These are phyloP conservation scores for Bombus confusus DNA, from an alignment of 1,140 invertebrate genomes.

Conservation along the genomic window DNA sequence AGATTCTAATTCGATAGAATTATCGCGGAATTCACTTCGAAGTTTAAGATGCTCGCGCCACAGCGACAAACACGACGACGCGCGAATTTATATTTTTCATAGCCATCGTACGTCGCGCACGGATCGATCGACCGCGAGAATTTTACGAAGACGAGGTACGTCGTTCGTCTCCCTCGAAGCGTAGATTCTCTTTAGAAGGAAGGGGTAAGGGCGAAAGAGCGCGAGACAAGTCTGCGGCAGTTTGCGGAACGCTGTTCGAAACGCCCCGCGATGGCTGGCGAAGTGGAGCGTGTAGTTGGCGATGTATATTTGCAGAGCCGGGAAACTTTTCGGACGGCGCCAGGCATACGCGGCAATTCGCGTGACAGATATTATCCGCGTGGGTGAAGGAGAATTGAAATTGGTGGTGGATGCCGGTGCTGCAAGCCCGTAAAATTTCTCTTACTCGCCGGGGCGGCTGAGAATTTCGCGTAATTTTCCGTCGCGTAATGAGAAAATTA, in stretches of 20 bases:
- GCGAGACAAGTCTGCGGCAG: not conserved
- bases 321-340: constrained; percentile 8
- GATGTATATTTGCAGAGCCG: not conserved
- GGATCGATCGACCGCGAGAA: no score
- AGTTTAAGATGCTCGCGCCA: no score
- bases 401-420: constrained; percentile 9
- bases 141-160: no score
- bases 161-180: no score
- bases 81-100: no score
- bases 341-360: constrained; percentile 8
- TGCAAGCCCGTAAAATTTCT: constrained; percentile 8
- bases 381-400: constrained; percentile 33
- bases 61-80: no score
- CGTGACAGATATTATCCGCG: constrained; percentile 30
- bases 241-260: not conserved
- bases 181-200: no score
- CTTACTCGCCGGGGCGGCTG: not conserved
- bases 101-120: no score
- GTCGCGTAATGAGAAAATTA: constrained; percentile 34
- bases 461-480: constrained; percentile 37
- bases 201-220: no score
- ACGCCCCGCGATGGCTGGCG: not conserved
- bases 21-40: no score
- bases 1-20: no score
- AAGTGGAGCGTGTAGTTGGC: not conserved